Conservation (phyloP, 2,797 vertebrate genomes). For the Rhinella marina region DNA sequence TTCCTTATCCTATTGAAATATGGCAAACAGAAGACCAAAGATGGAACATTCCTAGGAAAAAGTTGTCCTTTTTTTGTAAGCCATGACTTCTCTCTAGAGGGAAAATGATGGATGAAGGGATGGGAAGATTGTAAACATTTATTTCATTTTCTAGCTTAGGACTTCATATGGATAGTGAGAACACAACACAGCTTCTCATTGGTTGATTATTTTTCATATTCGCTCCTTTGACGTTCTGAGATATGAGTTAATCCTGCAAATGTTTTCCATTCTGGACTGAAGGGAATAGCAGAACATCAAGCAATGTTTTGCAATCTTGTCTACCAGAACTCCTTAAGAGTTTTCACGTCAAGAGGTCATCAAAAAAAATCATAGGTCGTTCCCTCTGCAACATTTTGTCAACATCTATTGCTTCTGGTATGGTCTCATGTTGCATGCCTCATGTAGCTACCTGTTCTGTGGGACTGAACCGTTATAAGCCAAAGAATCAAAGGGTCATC, state of each 20-base stretch:
- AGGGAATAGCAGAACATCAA: not conserved
- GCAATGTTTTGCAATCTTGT: not conserved
- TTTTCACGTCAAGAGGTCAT: not conserved
- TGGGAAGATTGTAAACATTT: not conserved
- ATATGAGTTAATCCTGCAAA: not conserved
- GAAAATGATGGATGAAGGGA: conserved; percentile 51
- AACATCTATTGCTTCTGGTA: not conserved
- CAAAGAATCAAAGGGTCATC: too few species aligned
- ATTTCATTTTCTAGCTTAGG: conserved; percentile 39
- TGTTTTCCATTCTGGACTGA: not conserved
- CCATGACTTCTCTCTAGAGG: conserved; percentile 19
- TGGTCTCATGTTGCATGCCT: too few species aligned
- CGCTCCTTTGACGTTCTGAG: not conserved
- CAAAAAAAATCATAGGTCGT: not conserved
- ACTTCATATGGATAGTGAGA: not conserved
- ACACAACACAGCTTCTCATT: not conserved
- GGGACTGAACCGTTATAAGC: too few species aligned
- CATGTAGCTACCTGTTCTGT: too few species aligned
- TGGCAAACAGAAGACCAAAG: conserved; percentile 26
- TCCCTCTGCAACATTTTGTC: not conserved
- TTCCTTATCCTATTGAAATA: conserved; percentile 49
- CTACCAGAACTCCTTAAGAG: not conserved
- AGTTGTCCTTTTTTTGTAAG: conserved; percentile 23
- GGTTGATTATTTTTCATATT: not conserved
- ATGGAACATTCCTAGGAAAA: conserved; percentile 28